Base-by-base conservation (phyloP, 2,888 invertebrate species). In the Ischnus inquisitorius region DNA sequence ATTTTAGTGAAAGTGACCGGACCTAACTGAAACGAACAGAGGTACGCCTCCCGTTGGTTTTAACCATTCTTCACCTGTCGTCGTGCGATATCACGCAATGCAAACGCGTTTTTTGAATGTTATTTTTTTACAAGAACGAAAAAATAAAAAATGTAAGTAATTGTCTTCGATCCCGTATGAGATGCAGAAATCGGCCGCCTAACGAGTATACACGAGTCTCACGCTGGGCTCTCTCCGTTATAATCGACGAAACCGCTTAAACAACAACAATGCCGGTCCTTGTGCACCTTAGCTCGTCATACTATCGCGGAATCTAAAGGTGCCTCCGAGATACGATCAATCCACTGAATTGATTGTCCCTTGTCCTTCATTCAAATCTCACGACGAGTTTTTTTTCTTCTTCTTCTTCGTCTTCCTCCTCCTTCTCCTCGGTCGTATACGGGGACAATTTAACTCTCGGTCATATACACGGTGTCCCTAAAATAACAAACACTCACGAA, bases 301-400 rank as follows among this genome's bases (percentile, higher is more conserved):
- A 84, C 84, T 89, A 88, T 88, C 89, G 88, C 89, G 88, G 89
- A 88, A 90, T 90, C 90, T 90, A 85, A 85, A 88, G 88, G 87
- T 88, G 87, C 85, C 84, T 84, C 78, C 62, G 75, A 88, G 90
- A 90, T 90, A 90, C 87, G 88, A 90, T 90, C 90, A 88, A 89
- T 89, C 86, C 87, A 72, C 64, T 85, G 88, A 88, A 90, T 90
- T 88, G 89, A 90, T 90, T 88, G 89, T 87, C 87, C 85, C 86
- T 81, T 84, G 83, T 87, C 86, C 86, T 87, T 88, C 87, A 90
- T 90, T 89, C 89, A 88, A 89, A 89, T 86, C 87, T 85, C 84
- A 82, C 80, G 84, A 71, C 76, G 69, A 79, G 81, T 82, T 85
- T 84, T 83, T 78, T 86, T 85, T 78, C 82, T 79, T 83, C 57